These are phyloP conservation scores for Bucco capensis DNA, from an alignment of 2,113 vertebrate genomes.

Conservation along the genomic window DNA sequence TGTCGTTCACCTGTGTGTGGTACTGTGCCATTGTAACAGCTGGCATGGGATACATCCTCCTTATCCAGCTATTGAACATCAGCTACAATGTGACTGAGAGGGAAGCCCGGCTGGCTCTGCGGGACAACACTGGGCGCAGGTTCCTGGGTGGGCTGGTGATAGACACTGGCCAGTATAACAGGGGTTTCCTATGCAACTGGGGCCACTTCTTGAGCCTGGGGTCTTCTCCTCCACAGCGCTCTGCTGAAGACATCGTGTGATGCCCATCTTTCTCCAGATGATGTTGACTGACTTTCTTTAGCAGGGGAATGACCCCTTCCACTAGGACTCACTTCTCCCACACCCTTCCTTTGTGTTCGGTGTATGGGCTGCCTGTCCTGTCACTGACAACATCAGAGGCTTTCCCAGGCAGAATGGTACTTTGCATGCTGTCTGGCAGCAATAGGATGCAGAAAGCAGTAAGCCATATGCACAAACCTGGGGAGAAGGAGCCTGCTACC, in stretches of 20 bases:
- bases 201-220: constrained; percentile 85
- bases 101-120: constrained; percentile 85
- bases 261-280: neutral
- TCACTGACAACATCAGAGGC: neutral
- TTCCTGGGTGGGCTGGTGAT: constrained; percentile 87
- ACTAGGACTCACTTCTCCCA: neutral
- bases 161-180: constrained; percentile 84
- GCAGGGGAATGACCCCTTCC: neutral
- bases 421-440: neutral
- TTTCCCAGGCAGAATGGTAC: neutral
- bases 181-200: constrained; percentile 88
- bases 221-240: neutral
- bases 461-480: constrained; percentile 36
- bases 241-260: constrained; percentile 83
- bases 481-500: neutral
- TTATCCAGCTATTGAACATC: constrained; percentile 90
- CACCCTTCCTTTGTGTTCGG: neutral
- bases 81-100: constrained; percentile 94
- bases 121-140: constrained; percentile 80
- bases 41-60: constrained; percentile 88
- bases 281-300: neutral
- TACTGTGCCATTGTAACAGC: constrained; percentile 90
- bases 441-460: neutral
- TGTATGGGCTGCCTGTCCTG: neutral
- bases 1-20: constrained; percentile 96